phyloP scores from a whole-genome alignment of 2,797 vertebrate genomes.

The Oreortyx pictus region DNA sequence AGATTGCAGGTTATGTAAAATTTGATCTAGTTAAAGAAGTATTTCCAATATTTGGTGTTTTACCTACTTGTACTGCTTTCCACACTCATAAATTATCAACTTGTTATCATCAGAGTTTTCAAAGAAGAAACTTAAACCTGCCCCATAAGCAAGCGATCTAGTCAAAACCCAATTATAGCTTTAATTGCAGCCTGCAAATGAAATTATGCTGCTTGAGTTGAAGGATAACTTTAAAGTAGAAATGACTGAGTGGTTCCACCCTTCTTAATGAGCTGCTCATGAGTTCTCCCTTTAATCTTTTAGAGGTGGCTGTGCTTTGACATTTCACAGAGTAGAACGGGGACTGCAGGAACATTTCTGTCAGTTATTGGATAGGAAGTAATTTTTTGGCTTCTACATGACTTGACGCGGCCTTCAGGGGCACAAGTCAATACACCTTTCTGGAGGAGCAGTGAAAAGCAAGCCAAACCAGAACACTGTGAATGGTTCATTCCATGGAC shows the following conservation, averaged over 20 bases:
- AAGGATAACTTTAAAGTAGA: constrained; percentile 57
- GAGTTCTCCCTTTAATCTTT: constrained; percentile 68
- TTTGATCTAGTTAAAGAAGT: background rate
- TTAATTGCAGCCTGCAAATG: constrained; percentile 59
- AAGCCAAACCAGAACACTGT: background rate
- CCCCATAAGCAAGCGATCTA: accelerated
- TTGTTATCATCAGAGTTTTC: background rate
- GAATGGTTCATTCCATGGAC: background rate
- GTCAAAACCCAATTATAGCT: constrained; percentile 57
- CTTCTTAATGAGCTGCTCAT: constrained; percentile 66
- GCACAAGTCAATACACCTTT: constrained; percentile 49
- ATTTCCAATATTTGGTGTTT: background rate
- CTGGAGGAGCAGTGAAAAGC: background rate
- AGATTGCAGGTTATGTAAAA: background rate
- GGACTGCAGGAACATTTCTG: constrained; percentile 54
- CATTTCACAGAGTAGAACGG: constrained; percentile 51
- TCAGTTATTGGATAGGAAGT: constrained; percentile 61
- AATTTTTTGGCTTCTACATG: constrained; percentile 67
- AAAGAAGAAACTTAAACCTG: background rate
- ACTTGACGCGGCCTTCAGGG: constrained; percentile 3
- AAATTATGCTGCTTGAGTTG: constrained; percentile 69
- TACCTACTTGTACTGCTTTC: background rate
- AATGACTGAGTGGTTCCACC: constrained; percentile 37
- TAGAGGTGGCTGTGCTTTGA: constrained; percentile 49
- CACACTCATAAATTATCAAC: background rate